phyloP scores from a whole-genome alignment of 2,113 vertebrate genomes.

The Micronycteris hirsuta region DNA sequence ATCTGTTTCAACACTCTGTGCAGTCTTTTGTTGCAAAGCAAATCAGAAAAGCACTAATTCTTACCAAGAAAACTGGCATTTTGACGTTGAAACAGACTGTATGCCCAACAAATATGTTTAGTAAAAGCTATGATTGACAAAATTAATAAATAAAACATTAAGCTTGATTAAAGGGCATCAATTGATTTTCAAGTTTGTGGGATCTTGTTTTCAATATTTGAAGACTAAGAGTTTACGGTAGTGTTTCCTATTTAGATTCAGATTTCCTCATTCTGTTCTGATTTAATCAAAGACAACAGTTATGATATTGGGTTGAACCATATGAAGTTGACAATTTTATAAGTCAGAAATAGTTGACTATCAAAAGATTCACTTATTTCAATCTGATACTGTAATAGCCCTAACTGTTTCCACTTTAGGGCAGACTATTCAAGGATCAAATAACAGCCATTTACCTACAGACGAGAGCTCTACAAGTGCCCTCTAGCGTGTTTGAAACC shows the following conservation, averaged over 20 bases:
- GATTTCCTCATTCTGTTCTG: neutral
- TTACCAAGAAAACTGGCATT: neutral
- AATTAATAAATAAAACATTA: neutral
- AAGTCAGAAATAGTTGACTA: neutral
- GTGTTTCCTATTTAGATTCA: neutral
- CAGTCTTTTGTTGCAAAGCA: neutral
- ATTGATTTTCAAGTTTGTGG: neutral
- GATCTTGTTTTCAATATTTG: neutral
- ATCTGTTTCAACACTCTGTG: neutral
- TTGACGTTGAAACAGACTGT: neutral
- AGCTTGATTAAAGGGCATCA: neutral
- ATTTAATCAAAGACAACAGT: neutral
- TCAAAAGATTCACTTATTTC: neutral
- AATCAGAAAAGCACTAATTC: neutral
- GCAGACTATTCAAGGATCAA: neutral
- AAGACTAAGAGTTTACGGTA: neutral
- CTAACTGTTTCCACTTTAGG: neutral
- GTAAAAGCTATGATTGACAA: neutral
- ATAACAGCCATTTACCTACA: neutral
- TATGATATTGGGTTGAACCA: neutral
- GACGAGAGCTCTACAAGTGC: neutral
- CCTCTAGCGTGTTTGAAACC: neutral
- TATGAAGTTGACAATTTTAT: neutral
- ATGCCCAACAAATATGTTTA: neutral
- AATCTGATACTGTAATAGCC: neutral